A percentile compares a stretch with the other conserved stretches of the same genome.
Conservation (phyloP, 2,888 invertebrate species). For the Axea sp. region DNA sequence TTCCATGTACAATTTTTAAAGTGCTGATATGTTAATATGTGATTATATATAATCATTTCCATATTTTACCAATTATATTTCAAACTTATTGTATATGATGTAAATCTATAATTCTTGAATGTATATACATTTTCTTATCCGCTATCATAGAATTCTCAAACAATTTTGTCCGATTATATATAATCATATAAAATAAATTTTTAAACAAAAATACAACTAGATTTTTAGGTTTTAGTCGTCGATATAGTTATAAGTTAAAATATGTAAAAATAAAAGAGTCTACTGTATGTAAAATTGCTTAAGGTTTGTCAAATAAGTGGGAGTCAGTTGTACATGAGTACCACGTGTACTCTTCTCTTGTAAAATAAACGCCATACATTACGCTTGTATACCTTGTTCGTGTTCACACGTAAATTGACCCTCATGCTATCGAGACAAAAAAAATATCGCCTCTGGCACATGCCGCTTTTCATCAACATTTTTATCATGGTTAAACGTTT, state of each 20-base stretch:
- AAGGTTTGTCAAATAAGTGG: slow-evolving; percentile 54
- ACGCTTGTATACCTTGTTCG: slow-evolving; percentile 75
- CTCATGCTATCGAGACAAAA: slow-evolving; percentile 63
- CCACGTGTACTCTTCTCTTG: slow-evolving; percentile 71
- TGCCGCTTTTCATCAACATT: slow-evolving; percentile 42
- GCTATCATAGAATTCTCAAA: neutral
- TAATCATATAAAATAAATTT: slow-evolving; percentile 43
- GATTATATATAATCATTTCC: slow-evolving; percentile 51
- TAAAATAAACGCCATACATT: slow-evolving; percentile 78
- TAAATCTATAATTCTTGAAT: slow-evolving; percentile 29
- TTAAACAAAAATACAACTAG: slow-evolving; percentile 1
- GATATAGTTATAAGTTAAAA: slow-evolving; percentile 20
- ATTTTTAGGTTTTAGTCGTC: slow-evolving; percentile 22
- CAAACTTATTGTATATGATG: slow-evolving; percentile 47
- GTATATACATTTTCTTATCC: slow-evolving; percentile 34
- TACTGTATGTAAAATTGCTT: slow-evolving; percentile 59
- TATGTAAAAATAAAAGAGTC: slow-evolving; percentile 47
- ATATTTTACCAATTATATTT: neutral
- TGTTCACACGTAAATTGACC: slow-evolving; percentile 62
- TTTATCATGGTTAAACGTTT: slow-evolving; percentile 43
- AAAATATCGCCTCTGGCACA: slow-evolving; percentile 61
- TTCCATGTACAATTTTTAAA: slow-evolving; percentile 20
- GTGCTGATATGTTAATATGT: slow-evolving; percentile 12
- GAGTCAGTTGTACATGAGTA: slow-evolving; percentile 62
- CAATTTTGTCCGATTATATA: slow-evolving; percentile 32